Evolutionary conservation across 2,888 invertebrate species (phyloP).

Genomic region (Thecocarcelia acutangulata): DNA sequence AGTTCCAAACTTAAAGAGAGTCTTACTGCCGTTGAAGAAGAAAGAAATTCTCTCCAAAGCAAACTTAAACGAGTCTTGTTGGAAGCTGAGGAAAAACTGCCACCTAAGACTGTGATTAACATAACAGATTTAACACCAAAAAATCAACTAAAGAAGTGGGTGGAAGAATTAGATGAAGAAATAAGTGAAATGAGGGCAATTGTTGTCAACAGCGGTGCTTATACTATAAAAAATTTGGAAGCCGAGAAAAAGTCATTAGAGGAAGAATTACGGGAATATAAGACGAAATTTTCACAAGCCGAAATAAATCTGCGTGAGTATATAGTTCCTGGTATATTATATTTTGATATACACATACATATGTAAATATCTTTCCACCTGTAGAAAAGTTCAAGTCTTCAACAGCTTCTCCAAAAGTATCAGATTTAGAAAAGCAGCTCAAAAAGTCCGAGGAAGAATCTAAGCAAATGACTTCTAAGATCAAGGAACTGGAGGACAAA

Average conservation of each 20-base stretch:
- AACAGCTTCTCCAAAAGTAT: conserved; percentile 84
- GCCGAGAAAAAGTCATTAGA: conserved; percentile 85
- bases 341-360: background rate
- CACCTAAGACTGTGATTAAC: conserved; percentile 87
- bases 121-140: conserved; percentile 84
- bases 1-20: conserved; percentile 83
- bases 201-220: conserved; percentile 79
- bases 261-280: conserved; percentile 86
- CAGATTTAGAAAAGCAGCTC: conserved; percentile 86
- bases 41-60: conserved; percentile 85
- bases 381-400: conserved; percentile 76
- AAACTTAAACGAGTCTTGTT: conserved; percentile 86
- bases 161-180: conserved; percentile 93
- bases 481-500: conserved; percentile 82
- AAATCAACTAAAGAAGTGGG: conserved; percentile 86
- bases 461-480: conserved; percentile 83
- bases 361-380: background rate
- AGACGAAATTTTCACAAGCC: conserved; percentile 85
- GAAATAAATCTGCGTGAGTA: conserved; percentile 80
- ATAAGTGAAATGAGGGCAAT: conserved; percentile 83
- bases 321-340: no score
- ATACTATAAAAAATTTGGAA: conserved; percentile 83
- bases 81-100: conserved; percentile 85
- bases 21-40: conserved; percentile 84
- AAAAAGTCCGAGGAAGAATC: conserved; percentile 87